Base-by-base conservation (phyloP, 2,113 vertebrate species). In the Craseonycteris thonglongyai region DNA sequence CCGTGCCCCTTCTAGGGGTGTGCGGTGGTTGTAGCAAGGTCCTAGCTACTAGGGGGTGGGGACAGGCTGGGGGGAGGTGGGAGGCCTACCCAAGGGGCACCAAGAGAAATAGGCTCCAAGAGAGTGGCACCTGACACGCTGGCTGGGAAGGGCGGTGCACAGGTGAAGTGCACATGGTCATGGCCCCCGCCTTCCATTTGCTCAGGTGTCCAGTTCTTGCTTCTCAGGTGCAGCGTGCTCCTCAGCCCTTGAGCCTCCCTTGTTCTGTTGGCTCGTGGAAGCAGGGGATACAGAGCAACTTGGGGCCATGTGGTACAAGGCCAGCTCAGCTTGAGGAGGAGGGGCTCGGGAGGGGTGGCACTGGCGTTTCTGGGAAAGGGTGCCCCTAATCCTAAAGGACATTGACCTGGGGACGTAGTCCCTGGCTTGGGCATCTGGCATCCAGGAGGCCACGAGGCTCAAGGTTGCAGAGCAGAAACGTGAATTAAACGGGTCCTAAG, bases 211-310 rank as follows among this genome's bases (percentile, higher is more conserved):
- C 10, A 28, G 16, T 30, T 3, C 47, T 30, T 35, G 3, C 33
- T 76, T 86, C 68, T 33, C 42, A 61, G 22, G 42, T 14, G 9
- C 74, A 11, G 5, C 63, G 10, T 1, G 45, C 24, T 1, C 2
- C n/a, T 81, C 2, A 0, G 0, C 10, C 47, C 42, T 26, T 0
- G 14, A 63, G 18, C n/a, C 30, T 45, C 33, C 2, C 5, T 3
- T 45, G 4, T 79, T 40, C 10, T 22, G 26, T 68, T 42, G 11
- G 51, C 65, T 76, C 45, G 28, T 0, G 69, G 74, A 82, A 19
- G 38, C 15, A 3, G 38, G 13, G 16, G 22, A 40, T 24, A 16
- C 1, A 28, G 56, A 45, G n/a, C 45, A 59, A 2, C 49, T 51
- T 19, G 16, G 38, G 11, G n/a, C 74, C 47, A 9, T 47, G 47